phyloP scores from a whole-genome alignment of 2,888 invertebrate genomes.

The Periphyllus acericola region DNA sequence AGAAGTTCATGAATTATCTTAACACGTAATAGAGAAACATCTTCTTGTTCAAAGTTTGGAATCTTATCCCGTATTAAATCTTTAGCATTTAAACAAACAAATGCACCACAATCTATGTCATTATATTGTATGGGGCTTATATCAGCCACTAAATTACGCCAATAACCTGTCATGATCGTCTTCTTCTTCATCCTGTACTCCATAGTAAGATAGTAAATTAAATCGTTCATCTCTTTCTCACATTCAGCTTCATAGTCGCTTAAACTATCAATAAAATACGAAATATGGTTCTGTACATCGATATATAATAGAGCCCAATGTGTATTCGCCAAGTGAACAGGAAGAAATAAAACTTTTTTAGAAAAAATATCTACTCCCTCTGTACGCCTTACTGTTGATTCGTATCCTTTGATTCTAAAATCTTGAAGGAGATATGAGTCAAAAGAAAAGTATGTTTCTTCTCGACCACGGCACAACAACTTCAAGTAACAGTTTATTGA shows the following conservation, averaged over 20 bases:
- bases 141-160: neutral
- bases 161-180: neutral
- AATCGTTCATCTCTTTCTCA: neutral
- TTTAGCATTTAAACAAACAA: neutral
- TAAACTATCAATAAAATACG: neutral
- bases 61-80: neutral
- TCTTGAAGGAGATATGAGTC: too few relatives aligned
- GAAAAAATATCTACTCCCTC: neutral
- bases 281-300: neutral
- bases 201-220: neutral
- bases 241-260: neutral
- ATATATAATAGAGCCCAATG: neutral
- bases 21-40: neutral
- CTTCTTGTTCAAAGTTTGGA: neutral
- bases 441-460: too few relatives aligned
- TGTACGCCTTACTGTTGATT: too few relatives aligned
- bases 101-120: neutral
- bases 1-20: neutral
- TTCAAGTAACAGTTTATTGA: too few relatives aligned
- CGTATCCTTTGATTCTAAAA: too few relatives aligned
- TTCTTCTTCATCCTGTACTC: neutral
- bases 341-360: neutral
- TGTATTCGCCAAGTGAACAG: neutral
- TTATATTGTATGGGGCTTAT: neutral
- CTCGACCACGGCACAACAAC: too few relatives aligned